phyloP scores from a whole-genome alignment of 1,140 invertebrate genomes.

The Pseudomyrmex sp. region DNA sequence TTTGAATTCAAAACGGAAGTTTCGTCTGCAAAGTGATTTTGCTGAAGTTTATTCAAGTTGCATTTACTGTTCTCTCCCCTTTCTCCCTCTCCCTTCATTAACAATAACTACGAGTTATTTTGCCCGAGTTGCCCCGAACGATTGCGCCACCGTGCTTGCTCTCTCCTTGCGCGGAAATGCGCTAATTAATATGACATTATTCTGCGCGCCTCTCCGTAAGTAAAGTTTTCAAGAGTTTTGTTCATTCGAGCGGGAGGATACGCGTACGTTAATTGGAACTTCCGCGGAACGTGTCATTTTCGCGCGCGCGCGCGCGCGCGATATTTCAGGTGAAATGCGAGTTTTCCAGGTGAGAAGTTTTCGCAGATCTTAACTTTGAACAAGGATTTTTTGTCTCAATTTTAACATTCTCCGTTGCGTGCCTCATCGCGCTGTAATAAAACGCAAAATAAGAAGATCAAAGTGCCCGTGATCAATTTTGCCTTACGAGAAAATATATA shows the following conservation, averaged over 20 bases:
- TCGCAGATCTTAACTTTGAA: slow-evolving; percentile 56
- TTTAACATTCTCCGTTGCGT: not conserved
- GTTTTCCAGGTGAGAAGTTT: slow-evolving; percentile 45
- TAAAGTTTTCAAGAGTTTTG: slow-evolving; percentile 53
- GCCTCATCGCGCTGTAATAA: not conserved
- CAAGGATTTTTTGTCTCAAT: slow-evolving; percentile 1
- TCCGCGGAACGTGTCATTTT: slow-evolving; percentile 49
- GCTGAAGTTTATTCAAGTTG: slow-evolving; percentile 22
- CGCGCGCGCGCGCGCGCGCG: not conserved
- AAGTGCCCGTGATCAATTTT: not conserved
- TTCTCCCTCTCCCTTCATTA: not conserved
- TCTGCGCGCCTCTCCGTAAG: not conserved
- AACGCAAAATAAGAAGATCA: not conserved
- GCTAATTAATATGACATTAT: slow-evolving; percentile 61
- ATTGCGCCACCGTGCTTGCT: slow-evolving; percentile 4
- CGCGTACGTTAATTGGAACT: slow-evolving; percentile 55
- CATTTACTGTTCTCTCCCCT: slow-evolving; percentile 9
- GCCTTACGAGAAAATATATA: not conserved
- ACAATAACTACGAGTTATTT: slow-evolving; percentile 46
- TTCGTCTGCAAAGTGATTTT: slow-evolving; percentile 39
- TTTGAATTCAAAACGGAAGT: slow-evolving; percentile 44
- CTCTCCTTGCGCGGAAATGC: not conserved
- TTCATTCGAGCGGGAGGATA: slow-evolving; percentile 46
- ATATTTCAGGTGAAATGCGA: slow-evolving; percentile 32
- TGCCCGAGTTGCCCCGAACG: slow-evolving; percentile 36